Conservation (phyloP, 2,797 vertebrate species). For the Falco columbarius region DNA sequence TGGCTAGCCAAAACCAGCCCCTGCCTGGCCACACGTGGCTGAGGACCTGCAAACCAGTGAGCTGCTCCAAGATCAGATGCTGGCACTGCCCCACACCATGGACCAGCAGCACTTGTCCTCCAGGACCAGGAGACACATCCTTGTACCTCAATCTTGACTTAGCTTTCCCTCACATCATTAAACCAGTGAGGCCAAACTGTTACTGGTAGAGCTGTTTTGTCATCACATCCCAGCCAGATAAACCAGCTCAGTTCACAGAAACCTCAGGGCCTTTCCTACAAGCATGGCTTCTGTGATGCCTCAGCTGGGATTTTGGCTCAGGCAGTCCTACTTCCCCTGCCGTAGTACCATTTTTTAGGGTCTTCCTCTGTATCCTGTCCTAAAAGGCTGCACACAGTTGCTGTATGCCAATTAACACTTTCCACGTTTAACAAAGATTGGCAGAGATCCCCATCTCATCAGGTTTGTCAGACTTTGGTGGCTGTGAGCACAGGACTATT, state of each 20-base stretch:
- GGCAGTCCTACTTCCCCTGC: neutral
- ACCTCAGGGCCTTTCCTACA: neutral
- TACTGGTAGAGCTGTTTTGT: neutral
- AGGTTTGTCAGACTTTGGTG: neutral
- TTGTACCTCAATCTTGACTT: neutral
- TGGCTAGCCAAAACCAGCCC: neutral
- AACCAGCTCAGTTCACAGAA: neutral
- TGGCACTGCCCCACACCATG: rapidly evolving
- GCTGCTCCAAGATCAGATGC: neutral
- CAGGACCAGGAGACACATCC: rapidly evolving
- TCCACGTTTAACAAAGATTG: neutral
- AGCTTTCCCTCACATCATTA: neutral
- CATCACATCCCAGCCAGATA: neutral
- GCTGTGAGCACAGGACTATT: neutral
- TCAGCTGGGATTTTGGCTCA: neutral
- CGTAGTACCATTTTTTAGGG: neutral
- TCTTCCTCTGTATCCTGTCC: neutral
- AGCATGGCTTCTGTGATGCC: neutral
- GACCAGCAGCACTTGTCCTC: neutral
- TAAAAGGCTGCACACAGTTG: neutral
- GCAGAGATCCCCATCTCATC: neutral
- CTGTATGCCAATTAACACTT: neutral
- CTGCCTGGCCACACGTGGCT: neutral
- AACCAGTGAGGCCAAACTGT: neutral
- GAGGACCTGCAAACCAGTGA: neutral